Conservation (phyloP, 1,140 invertebrate species). For the Formica exsecta region DNA sequence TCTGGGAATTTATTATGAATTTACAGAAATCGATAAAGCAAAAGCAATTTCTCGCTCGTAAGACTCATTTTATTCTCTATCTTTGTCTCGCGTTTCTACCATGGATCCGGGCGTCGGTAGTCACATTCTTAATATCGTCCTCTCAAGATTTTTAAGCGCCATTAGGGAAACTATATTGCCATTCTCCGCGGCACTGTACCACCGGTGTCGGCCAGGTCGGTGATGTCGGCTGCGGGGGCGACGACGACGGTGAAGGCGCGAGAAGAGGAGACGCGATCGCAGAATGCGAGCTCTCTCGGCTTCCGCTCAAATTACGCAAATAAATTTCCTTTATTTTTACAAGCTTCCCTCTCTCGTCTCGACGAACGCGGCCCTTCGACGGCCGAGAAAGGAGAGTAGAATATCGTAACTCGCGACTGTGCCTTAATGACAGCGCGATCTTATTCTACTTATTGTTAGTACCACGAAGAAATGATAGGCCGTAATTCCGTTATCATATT, state of each 20-base stretch:
- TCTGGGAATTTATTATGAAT: slow-evolving; percentile 28
- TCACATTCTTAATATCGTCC: slow-evolving; percentile 87
- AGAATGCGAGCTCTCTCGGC: slow-evolving; percentile 72
- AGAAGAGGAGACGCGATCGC: slow-evolving; percentile 71
- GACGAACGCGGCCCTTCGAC: slow-evolving; percentile 70
- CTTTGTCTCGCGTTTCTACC: slow-evolving; percentile 40
- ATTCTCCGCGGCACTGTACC: slow-evolving; percentile 75
- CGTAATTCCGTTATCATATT: slow-evolving; percentile 39
- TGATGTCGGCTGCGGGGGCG: slow-evolving; percentile 31
- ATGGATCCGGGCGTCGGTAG: slow-evolving; percentile 76
- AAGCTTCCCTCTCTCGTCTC: slow-evolving; percentile 71
- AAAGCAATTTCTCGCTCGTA: background rate
- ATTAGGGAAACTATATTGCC: slow-evolving; percentile 87
- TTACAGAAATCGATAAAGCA: slow-evolving; percentile 13
- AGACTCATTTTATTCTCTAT: slow-evolving; percentile 18
- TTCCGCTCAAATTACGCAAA: slow-evolving; percentile 83
- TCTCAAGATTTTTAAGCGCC: slow-evolving; percentile 87
- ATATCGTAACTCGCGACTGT: slow-evolving; percentile 60
- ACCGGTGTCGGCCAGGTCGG: slow-evolving; percentile 49
- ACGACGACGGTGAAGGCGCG: slow-evolving; percentile 44
- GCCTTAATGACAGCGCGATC: slow-evolving; percentile 81
- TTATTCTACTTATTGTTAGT: slow-evolving; percentile 26
- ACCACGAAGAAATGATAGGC: slow-evolving; percentile 13
- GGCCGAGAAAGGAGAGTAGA: slow-evolving; percentile 1
- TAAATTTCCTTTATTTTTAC: slow-evolving; percentile 86